These are phyloP conservation scores for Cyprinus carpio DNA, from an alignment of 2,113 vertebrate genomes.

Conservation along the genomic window DNA sequence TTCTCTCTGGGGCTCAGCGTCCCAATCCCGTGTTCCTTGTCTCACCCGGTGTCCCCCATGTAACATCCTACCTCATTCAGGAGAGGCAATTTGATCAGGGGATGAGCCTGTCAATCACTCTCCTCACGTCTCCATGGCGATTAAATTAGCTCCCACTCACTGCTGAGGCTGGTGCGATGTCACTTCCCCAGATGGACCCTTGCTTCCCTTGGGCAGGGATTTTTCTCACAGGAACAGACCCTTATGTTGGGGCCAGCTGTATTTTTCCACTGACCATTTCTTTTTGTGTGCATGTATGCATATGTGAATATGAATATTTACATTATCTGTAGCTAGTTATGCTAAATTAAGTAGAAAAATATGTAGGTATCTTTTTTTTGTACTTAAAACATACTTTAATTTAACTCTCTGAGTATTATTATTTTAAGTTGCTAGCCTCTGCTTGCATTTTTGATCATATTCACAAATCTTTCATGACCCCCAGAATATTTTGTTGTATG, in stretches of 20 bases:
- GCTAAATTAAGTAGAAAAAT: too few species aligned
- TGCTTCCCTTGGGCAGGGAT: constrained; percentile 4
- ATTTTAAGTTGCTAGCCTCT: too few species aligned
- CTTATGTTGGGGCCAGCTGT: not conserved
- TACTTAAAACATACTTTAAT: too few species aligned
- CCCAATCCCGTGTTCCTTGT: constrained; percentile 21
- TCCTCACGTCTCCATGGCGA: constrained; percentile 27
- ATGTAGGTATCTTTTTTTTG: too few species aligned
- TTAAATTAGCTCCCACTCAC: constrained; percentile 32
- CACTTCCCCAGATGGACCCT: constrained; percentile 50
- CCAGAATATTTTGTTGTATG: too few species aligned
- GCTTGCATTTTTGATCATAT: too few species aligned
- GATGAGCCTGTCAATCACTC: constrained; percentile 44
- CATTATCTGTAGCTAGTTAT: too few species aligned
- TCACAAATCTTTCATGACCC: too few species aligned
- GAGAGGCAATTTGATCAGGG: constrained; percentile 43
- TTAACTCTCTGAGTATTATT: too few species aligned
- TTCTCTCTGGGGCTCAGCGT: not conserved
- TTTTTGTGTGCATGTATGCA: not conserved
- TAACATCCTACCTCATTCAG: constrained; percentile 1
- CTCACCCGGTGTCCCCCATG: not conserved
- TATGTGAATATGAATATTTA: not conserved
- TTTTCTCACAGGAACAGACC: constrained; percentile 38
- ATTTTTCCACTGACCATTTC: not conserved
- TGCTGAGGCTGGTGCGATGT: constrained; percentile 45